These are phyloP conservation scores for Grammomys dolichurus DNA, from an alignment of 2,113 vertebrate genomes.

Conservation along the genomic window DNA sequence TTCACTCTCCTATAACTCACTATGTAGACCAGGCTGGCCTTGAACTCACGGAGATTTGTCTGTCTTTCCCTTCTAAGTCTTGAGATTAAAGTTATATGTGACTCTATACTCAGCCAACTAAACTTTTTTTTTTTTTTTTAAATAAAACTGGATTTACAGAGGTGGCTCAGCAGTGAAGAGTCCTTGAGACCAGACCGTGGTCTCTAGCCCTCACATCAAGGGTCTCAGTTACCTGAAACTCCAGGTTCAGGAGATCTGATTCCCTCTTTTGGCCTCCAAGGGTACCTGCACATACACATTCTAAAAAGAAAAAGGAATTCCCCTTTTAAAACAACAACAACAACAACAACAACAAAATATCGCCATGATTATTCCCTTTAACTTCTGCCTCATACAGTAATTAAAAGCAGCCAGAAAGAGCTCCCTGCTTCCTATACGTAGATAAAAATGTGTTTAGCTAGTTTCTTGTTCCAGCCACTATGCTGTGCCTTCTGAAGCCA, in stretches of 20 bases:
- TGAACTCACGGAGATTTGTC: neutral
- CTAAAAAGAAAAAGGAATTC: neutral
- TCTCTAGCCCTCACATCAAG: neutral
- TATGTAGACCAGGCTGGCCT: neutral
- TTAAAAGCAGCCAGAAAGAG: slow-evolving; percentile 49
- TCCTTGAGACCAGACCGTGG: neutral
- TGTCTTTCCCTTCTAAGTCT: neutral
- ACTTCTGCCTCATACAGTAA: slow-evolving; percentile 29
- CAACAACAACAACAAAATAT: slow-evolving; percentile 40
- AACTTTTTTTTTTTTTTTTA: too few relatives aligned
- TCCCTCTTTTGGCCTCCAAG: neutral
- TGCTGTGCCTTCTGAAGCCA: neutral
- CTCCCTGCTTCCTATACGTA: neutral
- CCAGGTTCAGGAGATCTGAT: neutral
- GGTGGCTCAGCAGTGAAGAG: neutral
- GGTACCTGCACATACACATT: neutral
- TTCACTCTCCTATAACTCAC: neutral
- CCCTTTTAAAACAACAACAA: neutral
- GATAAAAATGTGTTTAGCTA: neutral
- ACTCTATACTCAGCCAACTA: neutral
- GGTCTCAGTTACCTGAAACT: neutral
- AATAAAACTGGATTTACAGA: neutral
- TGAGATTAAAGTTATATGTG: neutral
- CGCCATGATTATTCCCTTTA: slow-evolving; percentile 56
- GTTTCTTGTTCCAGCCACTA: neutral